Evolutionary conservation across 2,113 vertebrate genomes (phyloP).

Genomic region (Perca schrenkii): DNA sequence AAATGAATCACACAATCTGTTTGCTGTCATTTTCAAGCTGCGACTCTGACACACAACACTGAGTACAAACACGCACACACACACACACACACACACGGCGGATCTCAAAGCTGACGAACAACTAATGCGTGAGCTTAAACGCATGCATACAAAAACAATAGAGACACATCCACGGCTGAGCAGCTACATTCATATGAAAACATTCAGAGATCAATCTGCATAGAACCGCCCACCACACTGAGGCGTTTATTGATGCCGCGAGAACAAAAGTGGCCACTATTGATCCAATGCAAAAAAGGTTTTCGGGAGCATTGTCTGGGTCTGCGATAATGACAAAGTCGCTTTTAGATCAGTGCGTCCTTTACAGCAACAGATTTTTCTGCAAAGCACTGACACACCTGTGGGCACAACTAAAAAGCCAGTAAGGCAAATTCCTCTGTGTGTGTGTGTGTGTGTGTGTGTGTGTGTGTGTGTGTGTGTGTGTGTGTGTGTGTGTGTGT

Average conservation of each 20-base stretch:
- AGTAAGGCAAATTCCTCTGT: conserved; percentile 40
- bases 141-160: conserved; percentile 54
- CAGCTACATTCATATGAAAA: conserved; percentile 48
- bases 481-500: conserved; percentile 40
- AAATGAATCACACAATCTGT: conserved; percentile 73
- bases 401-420: conserved; percentile 54
- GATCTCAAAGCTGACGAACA: neutral
- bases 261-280: conserved; percentile 50
- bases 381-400: conserved; percentile 56
- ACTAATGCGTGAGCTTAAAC: conserved; percentile 17
- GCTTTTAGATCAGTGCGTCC: conserved; percentile 23
- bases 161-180: conserved; percentile 30
- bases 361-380: conserved; percentile 35
- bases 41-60: conserved; percentile 57
- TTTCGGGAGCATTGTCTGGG: neutral
- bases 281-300: conserved; percentile 48
- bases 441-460: conserved; percentile 49
- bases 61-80: conserved; percentile 20
- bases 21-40: conserved; percentile 71
- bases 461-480: conserved; percentile 40
- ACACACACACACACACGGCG: neutral
- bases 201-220: conserved; percentile 58
- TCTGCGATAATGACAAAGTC: conserved; percentile 33
- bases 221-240: conserved; percentile 48
- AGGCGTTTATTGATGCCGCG: conserved; percentile 41